Conservation (phyloP, 1,140 invertebrate species). For the Heliconius congener region DNA sequence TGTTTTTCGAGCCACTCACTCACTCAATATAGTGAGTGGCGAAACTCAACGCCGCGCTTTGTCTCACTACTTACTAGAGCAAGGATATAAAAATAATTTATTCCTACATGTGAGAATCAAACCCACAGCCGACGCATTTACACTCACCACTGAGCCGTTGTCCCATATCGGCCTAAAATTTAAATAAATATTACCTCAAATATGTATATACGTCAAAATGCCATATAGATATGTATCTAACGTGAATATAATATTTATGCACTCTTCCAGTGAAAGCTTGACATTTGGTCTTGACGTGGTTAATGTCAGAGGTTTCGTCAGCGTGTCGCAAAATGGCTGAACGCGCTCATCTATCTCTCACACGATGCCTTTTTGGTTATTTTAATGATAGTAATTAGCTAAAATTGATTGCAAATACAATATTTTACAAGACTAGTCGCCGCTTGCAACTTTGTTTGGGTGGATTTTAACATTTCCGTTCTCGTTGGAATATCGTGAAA, state of each 20-base stretch:
- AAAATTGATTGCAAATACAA: slow-evolving; percentile 1
- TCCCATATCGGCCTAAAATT: background rate
- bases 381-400: slow-evolving; percentile 10
- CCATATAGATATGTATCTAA: slow-evolving; percentile 10
- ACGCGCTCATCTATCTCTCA: background rate
- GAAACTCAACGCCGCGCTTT: too few species aligned
- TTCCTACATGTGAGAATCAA: too few species aligned
- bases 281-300: slow-evolving; percentile 52
- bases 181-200: background rate
- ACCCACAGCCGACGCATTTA: background rate
- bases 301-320: slow-evolving; percentile 59
- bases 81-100: too few species aligned
- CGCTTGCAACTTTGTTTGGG: too few species aligned
- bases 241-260: slow-evolving; percentile 19
- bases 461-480: too few species aligned
- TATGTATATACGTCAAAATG: slow-evolving; percentile 12
- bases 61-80: too few species aligned
- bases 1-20: too few species aligned
- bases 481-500: too few species aligned
- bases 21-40: too few species aligned
- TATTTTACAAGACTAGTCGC: too few species aligned
- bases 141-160: background rate
- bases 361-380: slow-evolving; percentile 1
- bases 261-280: slow-evolving; percentile 49
- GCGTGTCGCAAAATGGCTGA: slow-evolving; percentile 47